A percentile compares a stretch with the other conserved stretches of the same genome.
Conservation (phyloP, 2,888 invertebrate species). For the Colostygia pectinataria region DNA sequence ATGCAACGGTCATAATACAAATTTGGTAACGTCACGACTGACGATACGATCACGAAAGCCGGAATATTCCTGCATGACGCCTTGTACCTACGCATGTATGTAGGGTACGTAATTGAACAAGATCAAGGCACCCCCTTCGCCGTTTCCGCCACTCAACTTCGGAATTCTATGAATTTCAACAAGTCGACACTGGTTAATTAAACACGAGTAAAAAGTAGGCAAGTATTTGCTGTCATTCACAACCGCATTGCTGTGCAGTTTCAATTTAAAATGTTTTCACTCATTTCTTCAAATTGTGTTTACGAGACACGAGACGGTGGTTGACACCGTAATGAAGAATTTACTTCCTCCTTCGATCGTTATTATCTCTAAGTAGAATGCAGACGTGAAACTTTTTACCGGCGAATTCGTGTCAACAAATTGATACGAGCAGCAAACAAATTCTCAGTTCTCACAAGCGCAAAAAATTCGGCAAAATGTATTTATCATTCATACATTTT, state of each 20-base stretch:
- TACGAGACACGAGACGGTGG: slow-evolving; percentile 23
- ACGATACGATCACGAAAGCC: no score
- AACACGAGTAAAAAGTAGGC: slow-evolving; percentile 32
- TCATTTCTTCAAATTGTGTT: slow-evolving; percentile 26
- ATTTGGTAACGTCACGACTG: no score
- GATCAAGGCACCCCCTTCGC: slow-evolving; percentile 69
- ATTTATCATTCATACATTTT: slow-evolving; percentile 11
- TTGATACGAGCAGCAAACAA: slow-evolving; percentile 7
- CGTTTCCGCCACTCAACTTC: slow-evolving; percentile 69
- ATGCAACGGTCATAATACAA: no score
- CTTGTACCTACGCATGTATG: slow-evolving; percentile 21
- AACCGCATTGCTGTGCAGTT: slow-evolving; percentile 30
- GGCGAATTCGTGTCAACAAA: slow-evolving; percentile 22
- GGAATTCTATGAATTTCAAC: slow-evolving; percentile 53
- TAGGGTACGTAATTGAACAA: slow-evolving; percentile 48
- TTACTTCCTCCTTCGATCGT: slow-evolving; percentile 24
- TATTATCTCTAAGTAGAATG: slow-evolving; percentile 26
- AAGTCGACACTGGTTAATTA: slow-evolving; percentile 30
- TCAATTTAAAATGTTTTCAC: slow-evolving; percentile 30
- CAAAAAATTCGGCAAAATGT: slow-evolving; percentile 7
- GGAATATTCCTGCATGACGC: no score
- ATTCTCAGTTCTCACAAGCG: slow-evolving; percentile 8
- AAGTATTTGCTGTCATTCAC: slow-evolving; percentile 32
- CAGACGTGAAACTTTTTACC: slow-evolving; percentile 24
- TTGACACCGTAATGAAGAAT: slow-evolving; percentile 28